Conservation (phyloP, 2,797 vertebrate genomes). For the Lagorchestes hirsutus region DNA sequence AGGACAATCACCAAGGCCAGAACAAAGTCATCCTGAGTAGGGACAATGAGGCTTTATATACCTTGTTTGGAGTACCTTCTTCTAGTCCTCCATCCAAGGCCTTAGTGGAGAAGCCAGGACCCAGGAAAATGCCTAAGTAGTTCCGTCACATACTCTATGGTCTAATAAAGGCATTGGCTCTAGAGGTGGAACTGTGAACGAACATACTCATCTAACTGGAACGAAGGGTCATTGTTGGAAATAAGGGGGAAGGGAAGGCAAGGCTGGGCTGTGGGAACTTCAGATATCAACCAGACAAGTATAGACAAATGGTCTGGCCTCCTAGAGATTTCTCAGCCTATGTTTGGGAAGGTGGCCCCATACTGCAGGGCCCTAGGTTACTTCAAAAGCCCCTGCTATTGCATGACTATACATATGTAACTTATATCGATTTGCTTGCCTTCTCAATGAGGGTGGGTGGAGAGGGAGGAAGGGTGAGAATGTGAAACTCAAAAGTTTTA, state of each 20-base stretch:
- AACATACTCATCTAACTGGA: neutral
- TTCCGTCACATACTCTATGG: neutral
- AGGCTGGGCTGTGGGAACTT: neutral
- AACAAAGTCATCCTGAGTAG: neutral
- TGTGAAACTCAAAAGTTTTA: too few species aligned
- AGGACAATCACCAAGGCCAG: neutral
- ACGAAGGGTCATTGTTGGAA: neutral
- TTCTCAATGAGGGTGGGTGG: too few species aligned
- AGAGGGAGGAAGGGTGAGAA: too few species aligned
- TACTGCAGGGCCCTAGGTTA: neutral
- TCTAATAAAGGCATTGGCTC: neutral
- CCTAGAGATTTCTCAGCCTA: neutral
- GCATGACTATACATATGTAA: too few species aligned
- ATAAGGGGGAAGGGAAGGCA: neutral
- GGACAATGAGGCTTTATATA: neutral
- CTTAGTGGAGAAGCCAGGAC: neutral
- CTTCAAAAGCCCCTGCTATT: neutral
- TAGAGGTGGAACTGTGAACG: neutral
- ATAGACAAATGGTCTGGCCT: neutral
- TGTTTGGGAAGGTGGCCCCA: neutral
- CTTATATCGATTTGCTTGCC: too few species aligned
- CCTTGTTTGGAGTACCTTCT: neutral
- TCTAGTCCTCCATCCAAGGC: neutral
- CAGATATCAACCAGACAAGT: neutral
- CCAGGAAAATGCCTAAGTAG: neutral